Base-by-base conservation (phyloP, 2,888 invertebrate genomes). In the Dilophus febrilis region DNA sequence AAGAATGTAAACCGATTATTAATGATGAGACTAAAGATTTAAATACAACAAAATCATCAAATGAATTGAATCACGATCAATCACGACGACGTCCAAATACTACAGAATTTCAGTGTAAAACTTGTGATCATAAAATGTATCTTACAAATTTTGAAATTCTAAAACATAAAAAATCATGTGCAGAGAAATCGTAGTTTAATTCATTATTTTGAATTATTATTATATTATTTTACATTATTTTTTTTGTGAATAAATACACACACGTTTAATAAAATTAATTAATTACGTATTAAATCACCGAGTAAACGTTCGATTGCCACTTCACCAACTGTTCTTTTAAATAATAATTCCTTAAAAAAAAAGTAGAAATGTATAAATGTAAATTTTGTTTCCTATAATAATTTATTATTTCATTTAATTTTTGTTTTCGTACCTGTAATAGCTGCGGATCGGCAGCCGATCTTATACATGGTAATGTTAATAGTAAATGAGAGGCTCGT, bases 71-170 rank as follows among this genome's bases (percentile, higher is more conserved):
- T 48, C 52, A 30, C 34, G 42, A 6, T 33, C 39, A 7, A 41
- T 43, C 16, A 5, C 11, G 17, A 4, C 45, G 47, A 12, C 67
- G 67, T 50, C 55, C 73, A 40, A 79, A 78, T 53, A 64, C 70
- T 1, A 70, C 69, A 55, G 63, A 68, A 33, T 87, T 74, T 61
- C 69, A 69, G 48, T 94, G 94, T 57, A 64, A 71, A 10, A 66
- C 59, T 48, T 94, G 94, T 60, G 64, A 70, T 3, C 64, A 74
- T 48, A 70, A 67, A 5, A 59, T 88, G 42, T 67, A 71, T 50
- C 62, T 90, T 47, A 80, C 82, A 11, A 77, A 84, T 4, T 79
- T 83, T 17, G 88, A 92, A 57, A 80, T 88, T 56, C 67, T 92
- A 45, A 82, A 74, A 51, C 92, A 94, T 64, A 86, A 76, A 55